Evolutionary conservation across 2,888 invertebrate species (phyloP), one percentile per base, ranked within the genome.

Genomic region (Camptogramma bilineatum): DNA sequence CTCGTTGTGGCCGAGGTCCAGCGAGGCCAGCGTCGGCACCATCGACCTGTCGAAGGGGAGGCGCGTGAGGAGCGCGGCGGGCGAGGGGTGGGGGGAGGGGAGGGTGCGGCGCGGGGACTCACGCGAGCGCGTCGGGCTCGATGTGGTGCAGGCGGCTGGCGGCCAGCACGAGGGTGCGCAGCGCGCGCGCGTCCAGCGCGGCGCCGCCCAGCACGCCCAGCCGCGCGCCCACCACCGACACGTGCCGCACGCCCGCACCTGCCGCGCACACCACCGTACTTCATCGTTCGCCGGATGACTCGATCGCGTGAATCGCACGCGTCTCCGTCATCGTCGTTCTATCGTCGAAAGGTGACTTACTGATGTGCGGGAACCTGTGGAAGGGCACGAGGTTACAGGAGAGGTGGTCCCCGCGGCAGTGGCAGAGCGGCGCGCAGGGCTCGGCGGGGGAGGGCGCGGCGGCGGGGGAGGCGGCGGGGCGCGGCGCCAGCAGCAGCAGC

Each of bases 1-100:
- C 79, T 95, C 94, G 85, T 96, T 96, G 88, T 95, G 95, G 75
- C 96, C 95, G 70, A 96, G 88, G 87, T 97, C 97, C 82, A 97
- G 81, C 2, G 97, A 97, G 73, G 96, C 95, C 68, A 97, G 93
- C 71, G 96, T 96, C 74, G 95, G 94, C 62, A 94, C 94, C 94
- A 97, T 95, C 46, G 97, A 96, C 78, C 97, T 97, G 94, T 42
- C 16, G 21, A 19, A 10, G 13, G 17, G 16, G 44, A 9, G 18
- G 47, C 9, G 9, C 10, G 1, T n/a, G 16, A 18, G 13, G 39
- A 1, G 46, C 21, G 39, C 28, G 21, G 39, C 0, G 16, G 5
- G 3, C 8, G 9, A 2, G n/a, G 17, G 1, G 5, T 1, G 31
- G n/a, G 9, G 28, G 9, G 18, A 2, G 10, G 8, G 19, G 10